phyloP scores from a whole-genome alignment of 1,140 invertebrate species.

The Camponotus vicinus region DNA sequence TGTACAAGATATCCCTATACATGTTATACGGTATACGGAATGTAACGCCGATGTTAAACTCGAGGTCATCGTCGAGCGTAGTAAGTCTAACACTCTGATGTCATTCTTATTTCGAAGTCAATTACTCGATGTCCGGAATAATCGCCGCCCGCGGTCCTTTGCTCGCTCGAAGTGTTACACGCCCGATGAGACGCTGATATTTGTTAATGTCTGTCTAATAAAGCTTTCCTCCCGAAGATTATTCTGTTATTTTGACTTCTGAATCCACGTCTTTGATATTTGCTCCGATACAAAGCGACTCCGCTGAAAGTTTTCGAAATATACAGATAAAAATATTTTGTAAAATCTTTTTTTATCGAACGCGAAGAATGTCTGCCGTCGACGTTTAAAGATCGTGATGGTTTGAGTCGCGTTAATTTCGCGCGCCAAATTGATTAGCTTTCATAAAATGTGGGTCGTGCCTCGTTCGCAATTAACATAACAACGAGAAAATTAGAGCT shows the following conservation, averaged over 20 bases:
- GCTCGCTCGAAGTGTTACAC: not conserved
- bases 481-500: slow-evolving; percentile 70
- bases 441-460: slow-evolving; percentile 20
- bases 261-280: not conserved
- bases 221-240: not conserved
- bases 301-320: not conserved
- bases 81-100: slow-evolving; percentile 56
- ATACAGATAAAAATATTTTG: not conserved
- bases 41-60: slow-evolving; percentile 16
- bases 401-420: slow-evolving; percentile 40
- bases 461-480: slow-evolving; percentile 70
- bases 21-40: not conserved
- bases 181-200: not conserved
- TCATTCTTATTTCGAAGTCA: slow-evolving; percentile 67
- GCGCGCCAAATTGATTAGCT: slow-evolving; percentile 50
- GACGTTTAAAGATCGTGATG: not conserved
- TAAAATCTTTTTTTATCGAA: not conserved
- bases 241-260: not conserved
- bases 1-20: not conserved
- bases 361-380: not conserved
- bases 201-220: not conserved
- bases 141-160: not conserved
- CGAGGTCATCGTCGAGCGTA: not conserved
- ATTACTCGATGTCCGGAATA: slow-evolving; percentile 54
- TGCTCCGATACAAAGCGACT: not conserved